phyloP scores from a whole-genome alignment of 2,888 invertebrate species.

The Odontocerum albicorne region DNA sequence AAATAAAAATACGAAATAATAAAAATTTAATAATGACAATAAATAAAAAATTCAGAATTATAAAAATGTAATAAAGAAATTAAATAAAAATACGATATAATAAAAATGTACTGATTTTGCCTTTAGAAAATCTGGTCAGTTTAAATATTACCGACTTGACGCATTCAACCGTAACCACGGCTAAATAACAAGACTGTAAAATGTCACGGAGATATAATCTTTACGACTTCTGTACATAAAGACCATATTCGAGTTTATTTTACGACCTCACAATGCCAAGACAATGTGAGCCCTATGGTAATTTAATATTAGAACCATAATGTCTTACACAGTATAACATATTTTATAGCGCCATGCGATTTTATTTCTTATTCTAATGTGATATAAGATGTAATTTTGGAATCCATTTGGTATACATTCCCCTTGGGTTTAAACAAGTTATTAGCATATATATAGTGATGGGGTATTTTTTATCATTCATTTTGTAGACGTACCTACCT shows the following conservation, averaged over 20 bases:
- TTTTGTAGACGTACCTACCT: too few relatives aligned
- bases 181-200: slow-evolving; percentile 6
- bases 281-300: neutral
- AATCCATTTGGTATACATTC: neutral
- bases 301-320: neutral
- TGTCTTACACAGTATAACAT: neutral
- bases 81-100: too few relatives aligned
- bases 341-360: neutral
- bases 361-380: neutral
- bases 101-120: too few relatives aligned
- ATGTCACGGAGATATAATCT: too few relatives aligned
- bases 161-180: slow-evolving; percentile 20
- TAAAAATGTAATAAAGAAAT: too few relatives aligned
- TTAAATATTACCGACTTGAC: slow-evolving; percentile 7
- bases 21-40: too few relatives aligned
- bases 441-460: neutral
- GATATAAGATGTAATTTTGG: neutral
- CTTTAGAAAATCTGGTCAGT: too few relatives aligned
- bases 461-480: too few relatives aligned
- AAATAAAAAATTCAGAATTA: too few relatives aligned
- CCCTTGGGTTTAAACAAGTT: neutral
- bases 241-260: too few relatives aligned
- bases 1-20: too few relatives aligned
- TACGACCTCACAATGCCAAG: neutral
- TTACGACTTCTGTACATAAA: too few relatives aligned